phyloP scores from a whole-genome alignment of 2,113 vertebrate species.

The Plotosus lineatus region DNA sequence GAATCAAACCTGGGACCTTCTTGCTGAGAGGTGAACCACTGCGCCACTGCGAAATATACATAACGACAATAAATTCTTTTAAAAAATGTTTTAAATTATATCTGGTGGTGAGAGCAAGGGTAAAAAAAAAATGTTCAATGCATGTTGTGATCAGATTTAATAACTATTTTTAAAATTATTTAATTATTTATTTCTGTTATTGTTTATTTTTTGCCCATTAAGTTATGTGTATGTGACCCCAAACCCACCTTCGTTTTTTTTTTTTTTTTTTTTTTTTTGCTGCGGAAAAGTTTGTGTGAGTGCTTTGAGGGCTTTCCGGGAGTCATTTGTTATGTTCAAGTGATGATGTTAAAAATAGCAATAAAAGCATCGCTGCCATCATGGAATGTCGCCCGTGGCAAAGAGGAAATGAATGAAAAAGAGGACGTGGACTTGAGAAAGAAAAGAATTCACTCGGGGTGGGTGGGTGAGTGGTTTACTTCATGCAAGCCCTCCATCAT shows the following conservation, averaged over 20 bases:
- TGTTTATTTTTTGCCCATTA: constrained; percentile 7
- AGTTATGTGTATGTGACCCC: not conserved
- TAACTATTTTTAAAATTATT: not conserved
- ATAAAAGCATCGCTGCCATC: constrained; percentile 7
- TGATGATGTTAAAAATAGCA: constrained; percentile 37
- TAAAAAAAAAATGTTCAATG: not conserved
- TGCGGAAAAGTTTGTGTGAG: not conserved
- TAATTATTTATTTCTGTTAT: not conserved
- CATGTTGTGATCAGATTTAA: not conserved
- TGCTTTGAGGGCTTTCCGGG: not conserved
- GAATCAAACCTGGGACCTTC: no score
- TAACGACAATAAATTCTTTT: no score
- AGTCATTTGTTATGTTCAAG: constrained; percentile 37
- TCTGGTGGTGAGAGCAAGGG: not conserved
- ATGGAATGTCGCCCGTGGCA: constrained; percentile 1
- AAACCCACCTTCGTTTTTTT: constrained; percentile 7
- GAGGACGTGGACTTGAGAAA: not conserved
- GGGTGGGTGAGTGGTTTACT: not conserved
- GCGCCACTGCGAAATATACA: no score
- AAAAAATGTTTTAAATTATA: not conserved
- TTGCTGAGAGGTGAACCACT: no score
- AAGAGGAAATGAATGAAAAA: constrained; percentile 8
- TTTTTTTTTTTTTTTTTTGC: not conserved
- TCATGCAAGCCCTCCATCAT: not conserved
- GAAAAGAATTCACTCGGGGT: not conserved